Evolutionary conservation across 1,140 invertebrate genomes (phyloP), one percentile per base, ranked within the genome.

Genomic region (Drosophila ambigua): DNA sequence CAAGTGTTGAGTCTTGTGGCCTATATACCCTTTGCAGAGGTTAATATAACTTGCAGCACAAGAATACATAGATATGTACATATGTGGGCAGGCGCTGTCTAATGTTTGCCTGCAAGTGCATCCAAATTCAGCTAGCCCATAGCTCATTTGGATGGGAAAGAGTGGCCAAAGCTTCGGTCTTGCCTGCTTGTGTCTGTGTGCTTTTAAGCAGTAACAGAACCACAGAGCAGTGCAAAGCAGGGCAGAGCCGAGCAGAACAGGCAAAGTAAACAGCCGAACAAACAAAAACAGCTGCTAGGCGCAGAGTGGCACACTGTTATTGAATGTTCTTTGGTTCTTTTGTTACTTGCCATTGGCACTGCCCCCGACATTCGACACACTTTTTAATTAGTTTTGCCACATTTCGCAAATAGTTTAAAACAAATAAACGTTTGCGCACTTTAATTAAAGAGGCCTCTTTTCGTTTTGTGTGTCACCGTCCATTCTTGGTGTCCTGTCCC

Each of bases 381-480:
- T 66, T 81, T 85, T 87, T 85, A 85, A 85, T 85, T 85, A 85
- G 81, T 85, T 85, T 76, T 85, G 74, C 77, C 81, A 81, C 81
- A 85, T 85, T 87, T 85, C 49, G 82, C 81, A 84, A 84, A 84
- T 77, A 84, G 81, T 84, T 84, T 44, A 71, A 81, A 80, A 64
- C 82, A 85, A 87, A 85, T 81, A 81, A 59, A 77, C 67, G 69
- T 80, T 63, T 66, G 72, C 53, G 20, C 62, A 65, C 64, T 64
- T 87, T 85, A 85, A 85, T 85, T 85, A 85, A 81, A 80, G 15
- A 35, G 13, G 48, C 46, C 51, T 35, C 26, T 23, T 35, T 55
- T 65, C 58, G 73, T 71, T 39, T 8, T 31, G 45, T 46, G 15
- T 20, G 15, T 20, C 23, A 24, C 23, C 20, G 2, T 20, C 20